Evolutionary conservation across 1,140 invertebrate species (phyloP).

Genomic region (Yoshiicerus persimilis): DNA sequence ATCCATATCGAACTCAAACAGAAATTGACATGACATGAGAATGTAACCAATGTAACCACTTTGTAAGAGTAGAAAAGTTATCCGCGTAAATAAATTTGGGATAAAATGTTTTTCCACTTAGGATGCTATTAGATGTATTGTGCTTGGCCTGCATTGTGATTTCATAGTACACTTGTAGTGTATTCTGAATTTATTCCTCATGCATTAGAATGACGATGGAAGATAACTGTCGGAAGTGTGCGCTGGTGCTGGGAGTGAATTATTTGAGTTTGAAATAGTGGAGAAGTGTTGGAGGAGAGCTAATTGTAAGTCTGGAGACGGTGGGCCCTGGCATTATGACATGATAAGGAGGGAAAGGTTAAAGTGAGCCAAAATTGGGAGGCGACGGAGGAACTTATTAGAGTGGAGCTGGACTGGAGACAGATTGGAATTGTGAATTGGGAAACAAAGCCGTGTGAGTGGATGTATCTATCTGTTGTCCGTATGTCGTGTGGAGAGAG

Average conservation of each 20-base stretch:
- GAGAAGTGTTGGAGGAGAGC: not conserved
- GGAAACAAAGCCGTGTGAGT: not conserved
- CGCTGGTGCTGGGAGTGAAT: not conserved
- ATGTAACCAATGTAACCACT: too few species aligned
- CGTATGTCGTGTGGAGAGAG: not conserved
- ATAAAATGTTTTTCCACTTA: too few species aligned
- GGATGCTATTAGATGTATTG: too few species aligned
- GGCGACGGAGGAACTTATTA: not conserved
- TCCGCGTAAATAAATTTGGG: too few species aligned
- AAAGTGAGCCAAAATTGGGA: not conserved
- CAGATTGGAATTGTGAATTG: slow-evolving; percentile 2
- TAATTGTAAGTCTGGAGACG: not conserved
- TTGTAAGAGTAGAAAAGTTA: too few species aligned
- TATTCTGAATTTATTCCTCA: too few species aligned
- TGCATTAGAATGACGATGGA: too few species aligned
- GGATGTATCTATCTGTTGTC: not conserved
- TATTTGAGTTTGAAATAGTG: not conserved
- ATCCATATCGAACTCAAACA: not conserved
- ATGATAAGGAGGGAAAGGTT: not conserved
- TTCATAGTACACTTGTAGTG: too few species aligned
- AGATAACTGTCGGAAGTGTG: too few species aligned
- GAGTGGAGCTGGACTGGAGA: not conserved
- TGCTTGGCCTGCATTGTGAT: too few species aligned
- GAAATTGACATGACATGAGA: not conserved
- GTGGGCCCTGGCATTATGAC: not conserved